Evolutionary conservation across 2,888 invertebrate species (phyloP).

Genomic region (Sturmia bella): DNA sequence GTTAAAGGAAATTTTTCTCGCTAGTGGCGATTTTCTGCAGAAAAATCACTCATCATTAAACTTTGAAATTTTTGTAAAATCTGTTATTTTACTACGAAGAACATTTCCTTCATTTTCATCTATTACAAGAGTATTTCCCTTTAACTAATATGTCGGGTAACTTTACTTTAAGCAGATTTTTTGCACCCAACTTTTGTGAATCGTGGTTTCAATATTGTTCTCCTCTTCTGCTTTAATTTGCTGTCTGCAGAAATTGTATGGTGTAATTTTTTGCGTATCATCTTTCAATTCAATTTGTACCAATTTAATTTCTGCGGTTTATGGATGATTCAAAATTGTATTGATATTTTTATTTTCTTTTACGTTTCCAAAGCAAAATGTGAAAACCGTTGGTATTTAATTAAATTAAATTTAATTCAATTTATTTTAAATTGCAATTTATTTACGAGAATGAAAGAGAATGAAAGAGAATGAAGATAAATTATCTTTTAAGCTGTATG

Average conservation of each 20-base stretch:
- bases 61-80: slow-evolving; percentile 38
- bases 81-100: neutral
- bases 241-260: neutral
- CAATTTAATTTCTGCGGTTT: slow-evolving; percentile 35
- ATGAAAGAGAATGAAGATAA: neutral
- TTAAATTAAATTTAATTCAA: slow-evolving; percentile 61
- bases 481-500: slow-evolving; percentile 6
- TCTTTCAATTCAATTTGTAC: slow-evolving; percentile 19
- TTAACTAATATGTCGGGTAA: no score
- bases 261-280: slow-evolving; percentile 9
- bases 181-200: slow-evolving; percentile 2
- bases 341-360: neutral
- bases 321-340: neutral
- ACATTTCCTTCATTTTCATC: no score
- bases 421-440: slow-evolving; percentile 60
- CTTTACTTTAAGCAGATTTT: neutral
- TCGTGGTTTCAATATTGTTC: neutral
- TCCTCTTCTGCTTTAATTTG: neutral
- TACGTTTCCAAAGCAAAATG: slow-evolving; percentile 21
- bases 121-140: no score
- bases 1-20: neutral
- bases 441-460: slow-evolving; percentile 17
- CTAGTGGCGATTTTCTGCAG: neutral
- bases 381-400: slow-evolving; percentile 56
- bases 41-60: slow-evolving; percentile 4